Evolutionary conservation across 2,888 invertebrate genomes (phyloP), one percentile per base, ranked within the genome.

Genomic region (Aphidoletes aphidimyza): DNA sequence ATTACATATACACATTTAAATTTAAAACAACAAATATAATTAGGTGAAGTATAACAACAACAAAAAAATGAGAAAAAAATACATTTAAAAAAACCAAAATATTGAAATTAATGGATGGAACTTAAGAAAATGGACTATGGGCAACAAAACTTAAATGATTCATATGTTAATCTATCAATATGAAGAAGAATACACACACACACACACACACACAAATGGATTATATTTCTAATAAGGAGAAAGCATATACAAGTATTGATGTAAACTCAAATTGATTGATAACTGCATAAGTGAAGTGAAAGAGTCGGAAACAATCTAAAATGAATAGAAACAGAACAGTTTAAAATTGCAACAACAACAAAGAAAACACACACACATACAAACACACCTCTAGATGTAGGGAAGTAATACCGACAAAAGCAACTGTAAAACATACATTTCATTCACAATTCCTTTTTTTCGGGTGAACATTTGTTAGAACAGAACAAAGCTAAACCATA

Each of bases 161-260:
- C 69, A 69, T 69, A 69, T 69, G 69, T 69, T 69, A 30, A 69
- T 69, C 69, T 69, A 69, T 69, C 30, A 34, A 69, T 69, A 69
- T 69, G 69, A 69, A 30, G 69, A 69, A 14, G 26, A 34, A 69
- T 69, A 54, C n/a, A 54, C 22, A 47, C 6, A 8, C 9, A 54
- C 11, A 54, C n/a, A 54, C n/a, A n/a, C n/a, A n/a, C 14, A 42
- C 14, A 69, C 26, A 30, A n/a, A 69, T n/a, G 30, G 69, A 69
- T 69, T 69, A 69, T 69, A 69, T 69, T 69, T 69, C 69, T 69
- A 30, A 69, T 69, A 69, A 69, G 69, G 69, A 69, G 69, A 69
- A 69, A 69, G 54, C 54, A 54, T 54, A 69, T 30, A 69, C 54
- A 54, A 54, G 11, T 69, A 69, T 69, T 69, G 69, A 69, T 69